Conservation (phyloP, 2,113 vertebrate species). For the rabbit (Oryctolagus cuniculus) region mOryCun1.1 NC_091432.1:80674501-80675000, state of each 20-base stretch:
- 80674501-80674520: not conserved
- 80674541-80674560: slow-evolving; percentile 92
- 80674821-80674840: not conserved
- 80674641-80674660: not conserved
- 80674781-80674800: not conserved
- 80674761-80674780: not conserved
- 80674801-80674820: not conserved
- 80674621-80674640: not conserved
- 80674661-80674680: not conserved
- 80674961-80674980: not conserved
- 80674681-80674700: not conserved
- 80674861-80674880: not conserved
- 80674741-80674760: not conserved
- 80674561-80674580: slow-evolving; percentile 93
- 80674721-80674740: not conserved
- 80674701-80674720: not conserved
- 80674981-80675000: not conserved
- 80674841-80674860: not conserved
- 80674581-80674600: slow-evolving; percentile 97
- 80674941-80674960: not conserved
- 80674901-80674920: slow-evolving; percentile 6
- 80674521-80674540: slow-evolving; percentile 10
- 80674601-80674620: slow-evolving; percentile 97
- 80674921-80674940: not conserved
- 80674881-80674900: not conserved